Conservation (phyloP, 1,140 invertebrate species). For the Thalassaphorura encarpata region DNA sequence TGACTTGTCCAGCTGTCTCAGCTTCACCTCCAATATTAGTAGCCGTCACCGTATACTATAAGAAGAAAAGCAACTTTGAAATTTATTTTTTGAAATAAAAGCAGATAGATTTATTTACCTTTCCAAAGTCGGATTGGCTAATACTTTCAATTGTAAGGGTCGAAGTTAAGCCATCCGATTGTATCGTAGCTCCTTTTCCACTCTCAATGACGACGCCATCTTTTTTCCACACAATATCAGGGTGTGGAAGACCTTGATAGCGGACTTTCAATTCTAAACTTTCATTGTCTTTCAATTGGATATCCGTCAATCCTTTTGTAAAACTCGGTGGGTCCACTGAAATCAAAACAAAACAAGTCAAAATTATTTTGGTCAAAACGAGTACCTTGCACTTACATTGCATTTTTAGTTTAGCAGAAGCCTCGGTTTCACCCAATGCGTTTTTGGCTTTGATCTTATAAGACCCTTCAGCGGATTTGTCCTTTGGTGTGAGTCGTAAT, state of each 20-base stretch:
- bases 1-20: no score
- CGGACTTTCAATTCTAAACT: not conserved
- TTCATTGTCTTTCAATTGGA: not conserved
- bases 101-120: not conserved
- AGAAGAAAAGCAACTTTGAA: no score
- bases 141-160: not conserved
- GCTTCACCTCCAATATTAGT: no score
- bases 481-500: not conserved
- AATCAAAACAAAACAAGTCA: not conserved
- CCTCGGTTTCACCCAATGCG: not conserved
- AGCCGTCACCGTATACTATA: no score
- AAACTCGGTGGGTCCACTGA: not conserved
- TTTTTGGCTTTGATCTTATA: not conserved
- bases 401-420: not conserved
- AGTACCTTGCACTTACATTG: not conserved
- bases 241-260: not conserved
- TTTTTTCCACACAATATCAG: not conserved
- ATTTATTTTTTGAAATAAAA: no score
- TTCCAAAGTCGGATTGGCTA: not conserved
- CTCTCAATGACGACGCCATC: not conserved
- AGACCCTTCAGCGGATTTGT: not conserved
- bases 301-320: not conserved
- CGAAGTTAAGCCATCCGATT: not conserved
- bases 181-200: not conserved
- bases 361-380: not conserved